Conservation (phyloP, 2,888 invertebrate species). For the Stramonita haemastoma region DNA sequence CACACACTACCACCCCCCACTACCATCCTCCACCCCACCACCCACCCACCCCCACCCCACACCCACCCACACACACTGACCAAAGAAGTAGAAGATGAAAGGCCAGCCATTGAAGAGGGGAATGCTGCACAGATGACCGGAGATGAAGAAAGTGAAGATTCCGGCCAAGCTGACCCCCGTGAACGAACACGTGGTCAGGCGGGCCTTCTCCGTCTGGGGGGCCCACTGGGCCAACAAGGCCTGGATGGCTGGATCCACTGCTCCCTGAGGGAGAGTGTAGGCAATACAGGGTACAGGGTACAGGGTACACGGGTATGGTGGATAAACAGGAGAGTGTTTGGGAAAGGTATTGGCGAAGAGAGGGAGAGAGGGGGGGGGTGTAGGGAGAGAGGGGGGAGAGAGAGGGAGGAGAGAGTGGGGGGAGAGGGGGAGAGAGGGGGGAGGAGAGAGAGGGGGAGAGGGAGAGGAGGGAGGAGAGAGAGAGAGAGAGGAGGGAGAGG, state of each 20-base stretch:
- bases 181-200: slow-evolving; percentile 55
- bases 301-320: no score
- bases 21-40: no score
- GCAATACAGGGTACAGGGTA: neutral
- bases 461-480: neutral
- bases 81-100: slow-evolving; percentile 82
- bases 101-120: slow-evolving; percentile 81
- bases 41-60: no score
- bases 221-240: slow-evolving; percentile 73
- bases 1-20: no score
- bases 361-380: neutral
- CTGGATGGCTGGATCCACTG: slow-evolving; percentile 75
- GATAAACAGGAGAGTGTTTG: no score
- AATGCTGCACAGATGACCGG: slow-evolving; percentile 80
- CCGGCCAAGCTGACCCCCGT: slow-evolving; percentile 90
- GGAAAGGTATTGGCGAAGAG: no score
- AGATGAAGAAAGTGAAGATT: slow-evolving; percentile 80
- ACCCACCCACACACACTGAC: slow-evolving; percentile 60
- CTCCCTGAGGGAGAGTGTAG: slow-evolving; percentile 62
- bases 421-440: no score
- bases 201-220: slow-evolving; percentile 66
- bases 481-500: no score
- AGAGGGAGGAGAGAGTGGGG: neutral
- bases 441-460: neutral
- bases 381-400: no score